phyloP scores from a whole-genome alignment of 2,113 vertebrate genomes.

The Caracal caracal region DNA sequence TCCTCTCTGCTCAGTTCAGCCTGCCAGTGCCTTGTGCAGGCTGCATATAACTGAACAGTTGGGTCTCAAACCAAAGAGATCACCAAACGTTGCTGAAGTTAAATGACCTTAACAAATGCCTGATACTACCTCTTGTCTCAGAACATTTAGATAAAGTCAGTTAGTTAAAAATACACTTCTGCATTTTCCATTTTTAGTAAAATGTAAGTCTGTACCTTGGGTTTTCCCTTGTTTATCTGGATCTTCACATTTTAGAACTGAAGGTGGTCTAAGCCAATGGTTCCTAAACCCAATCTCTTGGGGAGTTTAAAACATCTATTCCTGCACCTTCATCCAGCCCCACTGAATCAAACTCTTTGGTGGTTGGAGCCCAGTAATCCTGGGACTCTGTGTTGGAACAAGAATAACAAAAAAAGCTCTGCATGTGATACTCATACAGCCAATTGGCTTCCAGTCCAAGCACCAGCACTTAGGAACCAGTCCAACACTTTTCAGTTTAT shows the following conservation, averaged over 20 bases:
- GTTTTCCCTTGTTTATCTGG: background rate
- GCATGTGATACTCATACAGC: fast-evolving
- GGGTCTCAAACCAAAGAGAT: conserved; percentile 22
- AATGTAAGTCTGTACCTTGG: background rate
- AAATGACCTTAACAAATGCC: background rate
- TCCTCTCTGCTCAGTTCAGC: conserved; percentile 18
- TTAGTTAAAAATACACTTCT: conserved; percentile 2
- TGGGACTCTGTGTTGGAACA: background rate
- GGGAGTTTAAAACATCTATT: background rate
- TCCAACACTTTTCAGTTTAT: background rate
- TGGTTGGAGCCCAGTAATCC: background rate
- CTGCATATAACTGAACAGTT: background rate
- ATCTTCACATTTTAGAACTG: background rate
- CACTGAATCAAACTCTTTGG: background rate
- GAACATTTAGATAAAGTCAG: background rate
- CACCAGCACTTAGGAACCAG: background rate
- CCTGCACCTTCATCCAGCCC: background rate
- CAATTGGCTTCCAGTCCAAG: background rate
- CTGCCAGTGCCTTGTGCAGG: background rate
- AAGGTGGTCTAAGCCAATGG: background rate
- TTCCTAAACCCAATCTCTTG: background rate
- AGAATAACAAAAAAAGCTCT: background rate
- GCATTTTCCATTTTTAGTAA: background rate
- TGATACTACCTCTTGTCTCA: background rate
- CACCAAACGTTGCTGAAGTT: background rate